Percentiles rank a stretch among this genome's conserved stretches.
phyloP scores from a whole-genome alignment of 2,888 invertebrate species.

The Paralinhomoeus sp. region DNA sequence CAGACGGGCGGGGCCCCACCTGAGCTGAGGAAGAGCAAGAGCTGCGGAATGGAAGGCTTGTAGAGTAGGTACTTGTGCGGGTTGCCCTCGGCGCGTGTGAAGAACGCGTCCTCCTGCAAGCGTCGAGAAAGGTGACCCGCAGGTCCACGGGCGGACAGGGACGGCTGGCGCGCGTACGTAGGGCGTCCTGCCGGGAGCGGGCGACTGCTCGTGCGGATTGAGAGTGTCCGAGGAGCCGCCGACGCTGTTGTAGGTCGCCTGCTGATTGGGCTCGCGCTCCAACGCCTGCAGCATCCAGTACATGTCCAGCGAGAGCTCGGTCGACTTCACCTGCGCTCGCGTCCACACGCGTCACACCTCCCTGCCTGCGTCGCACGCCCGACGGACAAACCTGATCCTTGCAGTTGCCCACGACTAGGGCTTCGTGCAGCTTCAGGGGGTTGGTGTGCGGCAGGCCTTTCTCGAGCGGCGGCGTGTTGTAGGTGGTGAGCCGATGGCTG shows the following conservation, averaged over 20 bases:
- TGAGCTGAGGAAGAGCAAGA: constrained; percentile 55
- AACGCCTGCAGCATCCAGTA: constrained; percentile 82
- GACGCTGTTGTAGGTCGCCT: constrained; percentile 27
- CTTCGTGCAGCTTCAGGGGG: constrained; percentile 76
- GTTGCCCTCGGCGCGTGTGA: constrained; percentile 48
- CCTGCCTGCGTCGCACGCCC: neutral
- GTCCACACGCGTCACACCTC: neutral
- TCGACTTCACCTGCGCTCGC: constrained; percentile 65
- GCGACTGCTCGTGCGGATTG: constrained; percentile 37
- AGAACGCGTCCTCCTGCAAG: constrained; percentile 43
- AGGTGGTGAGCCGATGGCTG: constrained; percentile 60
- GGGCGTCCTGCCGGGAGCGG: constrained; percentile 44
- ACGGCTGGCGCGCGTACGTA: constrained; percentile 33
- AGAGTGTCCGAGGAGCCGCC: constrained; percentile 5
- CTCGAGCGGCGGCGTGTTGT: constrained; percentile 65
- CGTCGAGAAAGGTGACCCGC: too few relatives aligned
- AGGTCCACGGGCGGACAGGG: too few relatives aligned
- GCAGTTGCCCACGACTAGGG: constrained; percentile 73
- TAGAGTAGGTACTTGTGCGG: constrained; percentile 88
- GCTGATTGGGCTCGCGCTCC: constrained; percentile 69
- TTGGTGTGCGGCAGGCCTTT: too few relatives aligned
- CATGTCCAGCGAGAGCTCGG: constrained; percentile 90
- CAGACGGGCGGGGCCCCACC: too few relatives aligned
- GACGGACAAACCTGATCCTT: constrained; percentile 46
- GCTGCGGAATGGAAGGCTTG: constrained; percentile 76